A percentile compares a stretch with the other conserved stretches of the same genome.
These are phyloP conservation scores for Callinectes sapidus DNA, from an alignment of 2,888 invertebrate genomes.

Conservation along the genomic window DNA sequence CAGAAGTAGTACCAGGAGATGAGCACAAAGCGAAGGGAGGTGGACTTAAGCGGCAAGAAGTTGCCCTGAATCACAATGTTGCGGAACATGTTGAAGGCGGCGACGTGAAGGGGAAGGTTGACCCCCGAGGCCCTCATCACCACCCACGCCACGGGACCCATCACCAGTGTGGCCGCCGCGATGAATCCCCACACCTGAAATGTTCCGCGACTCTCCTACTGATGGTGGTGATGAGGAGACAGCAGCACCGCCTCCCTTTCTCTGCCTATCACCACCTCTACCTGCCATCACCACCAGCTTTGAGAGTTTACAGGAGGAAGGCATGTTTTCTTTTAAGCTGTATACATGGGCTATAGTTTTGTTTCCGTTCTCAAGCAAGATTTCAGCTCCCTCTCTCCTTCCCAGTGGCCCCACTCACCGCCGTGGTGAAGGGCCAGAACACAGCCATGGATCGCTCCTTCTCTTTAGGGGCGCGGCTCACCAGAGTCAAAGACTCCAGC, in stretches of 20 bases:
- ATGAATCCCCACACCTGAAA: conserved; percentile 48
- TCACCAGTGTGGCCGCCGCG: conserved; percentile 12
- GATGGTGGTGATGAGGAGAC: not conserved
- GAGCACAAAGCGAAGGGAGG: conserved; percentile 48
- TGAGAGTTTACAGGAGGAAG: not conserved
- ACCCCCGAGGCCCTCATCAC: not conserved
- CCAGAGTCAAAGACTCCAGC: conserved; percentile 52
- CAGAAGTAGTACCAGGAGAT: conserved; percentile 64
- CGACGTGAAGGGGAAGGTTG: not conserved
- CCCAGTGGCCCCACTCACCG: conserved; percentile 13
- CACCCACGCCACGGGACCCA: conserved; percentile 49
- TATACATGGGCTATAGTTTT: not conserved
- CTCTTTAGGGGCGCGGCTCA: conserved; percentile 50
- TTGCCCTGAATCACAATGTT: conserved; percentile 58
- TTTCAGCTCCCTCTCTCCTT: not conserved
- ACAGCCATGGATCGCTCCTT: conserved; percentile 55
- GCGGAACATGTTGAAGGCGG: conserved; percentile 54
- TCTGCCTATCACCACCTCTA: not conserved
- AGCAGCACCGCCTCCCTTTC: not conserved
- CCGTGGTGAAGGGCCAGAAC: conserved; percentile 58
- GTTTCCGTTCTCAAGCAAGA: not conserved
- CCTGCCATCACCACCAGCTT: not conserved
- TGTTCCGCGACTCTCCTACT: not conserved
- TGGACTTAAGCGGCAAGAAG: not conserved
- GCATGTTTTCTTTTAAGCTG: not conserved